Base-by-base conservation (phyloP, 2,888 invertebrate genomes). In the Nezara viridula region DNA sequence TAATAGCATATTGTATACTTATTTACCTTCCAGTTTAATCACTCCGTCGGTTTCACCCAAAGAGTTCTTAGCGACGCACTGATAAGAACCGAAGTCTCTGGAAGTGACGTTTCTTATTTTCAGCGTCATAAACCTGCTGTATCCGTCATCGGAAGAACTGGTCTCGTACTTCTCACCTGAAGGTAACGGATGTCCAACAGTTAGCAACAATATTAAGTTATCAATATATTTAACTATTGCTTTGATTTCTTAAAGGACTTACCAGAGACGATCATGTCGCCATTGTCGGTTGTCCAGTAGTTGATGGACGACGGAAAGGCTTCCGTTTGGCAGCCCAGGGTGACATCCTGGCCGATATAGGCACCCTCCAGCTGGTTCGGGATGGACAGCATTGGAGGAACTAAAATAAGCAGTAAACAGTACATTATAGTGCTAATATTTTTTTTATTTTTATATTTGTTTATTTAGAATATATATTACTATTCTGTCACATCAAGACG, bases 221-320 rank as follows among this genome's bases (percentile, higher is more conserved):
- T 3, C 14, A 60, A 27, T 27, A 32, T 27, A 60, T 3, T 60
- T 32, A 32, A 60, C 14, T 5, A 0, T 9, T n/a, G n/a, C 3
- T 1, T 60, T 5, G 19, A 73, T 37, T 73, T 73, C 4, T 27
- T 37, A 19, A 73, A 73, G 12, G 60, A 89, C 88, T 88, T 94
- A 97, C 97, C 97, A 93, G 97, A 97, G 94, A 97, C 97, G 92
- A 98, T 97, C 97, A 98, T 98, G 92, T 97, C 97, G 86, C 97
- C 97, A 90, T 96, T 95, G 92, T 97, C 97, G 14, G 97, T 97
- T 60, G 98, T 97, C 98, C 98, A 98, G 93, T 98, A 98, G 94
- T 98, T 98, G 93, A 98, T 98, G 89, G 98, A 98, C 91, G 96
- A 96, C 55, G 98, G 98, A 93, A 96, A 97, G 81, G 98, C 98